Base-by-base conservation (phyloP, 2,888 invertebrate genomes). In the Pristionchus japonicus region DNA sequence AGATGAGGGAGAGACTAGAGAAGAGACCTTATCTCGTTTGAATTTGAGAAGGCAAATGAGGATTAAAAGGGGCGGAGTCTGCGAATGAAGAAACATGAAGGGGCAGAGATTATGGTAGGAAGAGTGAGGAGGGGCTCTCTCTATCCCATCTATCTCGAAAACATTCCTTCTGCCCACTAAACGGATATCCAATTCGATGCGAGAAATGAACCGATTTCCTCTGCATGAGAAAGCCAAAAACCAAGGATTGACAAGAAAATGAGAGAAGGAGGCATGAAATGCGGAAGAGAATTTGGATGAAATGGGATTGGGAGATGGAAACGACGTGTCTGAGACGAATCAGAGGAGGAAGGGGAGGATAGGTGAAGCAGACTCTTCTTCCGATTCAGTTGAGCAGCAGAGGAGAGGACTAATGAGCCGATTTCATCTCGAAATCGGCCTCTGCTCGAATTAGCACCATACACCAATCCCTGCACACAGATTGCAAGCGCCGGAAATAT, bases 61-160 rank as follows among this genome's bases (percentile, higher is more conserved):
- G 37, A 70, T 70, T 37, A 34, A 70, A 70, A 34, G 70, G 70
- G 70, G 70, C 37, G 70, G 70, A 70, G 70, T 37, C 34, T 70
- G 15, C 70, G 70, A 57, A 57, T 57, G 57, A n/a, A n/a, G n/a
- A 70, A 70, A 70, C 70, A 70, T 37, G 37, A 15, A n/a, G n/a
- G n/a, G n/a, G n/a, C 64, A 27, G 31, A 64, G 31, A 64, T 34
- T 64, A 64, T 34, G 64, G 64, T 64, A 64, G 27, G 64, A 67
- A 67, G 1, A 67, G 15, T 37, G 70, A 20, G 37, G 31, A 23
- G 70, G 70, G 37, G 31, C 64, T 27, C 64, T n/a, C n/a, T n/a
- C n/a, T n/a, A n/a, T n/a, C n/a, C n/a, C n/a, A n/a, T n/a, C n/a
- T n/a, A 11, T 64, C 64, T 64, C 2, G 3, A 64, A 64, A 64